phyloP scores from a whole-genome alignment of 92 coral and sea anemone species.

The Siderastrea siderea region DNA sequence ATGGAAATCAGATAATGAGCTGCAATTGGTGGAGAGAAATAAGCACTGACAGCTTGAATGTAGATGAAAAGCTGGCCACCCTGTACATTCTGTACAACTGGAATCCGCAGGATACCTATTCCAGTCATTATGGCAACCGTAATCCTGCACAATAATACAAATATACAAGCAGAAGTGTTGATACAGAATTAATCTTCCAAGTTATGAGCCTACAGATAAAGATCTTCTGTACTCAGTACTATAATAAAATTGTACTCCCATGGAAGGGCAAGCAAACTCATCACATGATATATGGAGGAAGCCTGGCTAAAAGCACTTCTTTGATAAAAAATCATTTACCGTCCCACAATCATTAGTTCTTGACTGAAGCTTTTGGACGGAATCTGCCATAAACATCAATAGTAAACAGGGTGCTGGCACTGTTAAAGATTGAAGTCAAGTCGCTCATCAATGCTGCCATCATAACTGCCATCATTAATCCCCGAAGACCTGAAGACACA shows the following conservation, averaged over 20 bases:
- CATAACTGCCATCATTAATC: constrained; percentile 99
- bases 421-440: constrained; percentile 96
- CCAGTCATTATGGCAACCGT: constrained; percentile 98
- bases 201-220: no score
- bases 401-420: constrained; percentile 96
- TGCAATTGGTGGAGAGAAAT: constrained; percentile 97
- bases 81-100: constrained; percentile 97
- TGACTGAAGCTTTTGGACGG: constrained; percentile 82
- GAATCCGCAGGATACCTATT: constrained; percentile 97
- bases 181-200: no score
- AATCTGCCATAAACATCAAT: constrained; percentile 89
- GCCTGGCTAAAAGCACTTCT: not conserved
- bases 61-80: constrained; percentile 99
- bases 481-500: constrained; percentile 76
- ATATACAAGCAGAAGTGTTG: not conserved
- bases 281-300: no score
- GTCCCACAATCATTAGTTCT: constrained; percentile 96
- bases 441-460: constrained; percentile 99
- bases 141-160: constrained; percentile 53
- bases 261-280: no score
- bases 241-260: no score
- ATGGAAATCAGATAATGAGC: constrained; percentile 90
- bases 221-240: no score
- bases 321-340: constrained; percentile 50
- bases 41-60: constrained; percentile 98